Conservation (phyloP, 2,797 vertebrate genomes). For the Enteromius radiatus region DNA sequence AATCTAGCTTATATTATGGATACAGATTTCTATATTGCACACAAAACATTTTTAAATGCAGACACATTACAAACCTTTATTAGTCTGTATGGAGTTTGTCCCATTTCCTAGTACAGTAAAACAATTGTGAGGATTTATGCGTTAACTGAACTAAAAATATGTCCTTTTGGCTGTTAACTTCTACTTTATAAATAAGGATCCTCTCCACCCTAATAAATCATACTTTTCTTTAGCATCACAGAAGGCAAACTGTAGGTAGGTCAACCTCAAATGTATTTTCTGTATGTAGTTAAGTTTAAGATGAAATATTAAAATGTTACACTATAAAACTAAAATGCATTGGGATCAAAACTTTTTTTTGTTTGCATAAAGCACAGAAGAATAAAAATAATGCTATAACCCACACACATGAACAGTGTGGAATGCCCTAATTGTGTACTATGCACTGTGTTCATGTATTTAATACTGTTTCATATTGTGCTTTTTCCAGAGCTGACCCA, state of each 20-base stretch:
- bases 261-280: conserved; percentile 2
- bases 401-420: neutral
- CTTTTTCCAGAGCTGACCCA: conserved; percentile 5
- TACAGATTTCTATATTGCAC: neutral
- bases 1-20: neutral
- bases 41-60: neutral
- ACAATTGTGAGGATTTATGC: neutral
- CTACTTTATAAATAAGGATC: neutral
- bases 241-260: neutral
- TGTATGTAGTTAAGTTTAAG: neutral
- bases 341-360: neutral
- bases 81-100: neutral
- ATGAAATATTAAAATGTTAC: neutral
- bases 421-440: neutral
- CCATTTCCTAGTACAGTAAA: neutral
- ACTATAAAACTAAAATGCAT: neutral
- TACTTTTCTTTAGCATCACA: neutral
- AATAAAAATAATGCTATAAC: neutral
- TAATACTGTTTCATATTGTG: neutral
- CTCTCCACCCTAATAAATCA: conserved; percentile 6
- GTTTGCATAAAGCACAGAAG: neutral
- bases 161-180: neutral
- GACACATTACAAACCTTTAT: neutral
- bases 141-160: neutral
- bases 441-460: neutral